A percentile compares a stretch with the other conserved stretches of the same genome.
Evolutionary conservation across 2,888 invertebrate genomes (phyloP).

Genomic region (Drosophila lutescens): DNA sequence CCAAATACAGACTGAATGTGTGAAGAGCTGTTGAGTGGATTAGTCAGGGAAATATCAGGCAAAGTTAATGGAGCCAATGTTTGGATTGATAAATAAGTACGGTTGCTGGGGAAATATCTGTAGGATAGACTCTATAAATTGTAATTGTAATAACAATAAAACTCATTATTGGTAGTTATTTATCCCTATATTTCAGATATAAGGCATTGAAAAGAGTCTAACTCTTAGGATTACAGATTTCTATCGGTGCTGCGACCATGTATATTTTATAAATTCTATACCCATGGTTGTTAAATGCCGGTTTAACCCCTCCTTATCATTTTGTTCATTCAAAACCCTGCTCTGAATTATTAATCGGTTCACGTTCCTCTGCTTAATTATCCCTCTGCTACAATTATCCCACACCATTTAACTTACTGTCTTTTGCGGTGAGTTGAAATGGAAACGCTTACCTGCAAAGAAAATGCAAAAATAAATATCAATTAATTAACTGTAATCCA

Average conservation of each 20-base stretch:
- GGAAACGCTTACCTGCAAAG: constrained; percentile 69
- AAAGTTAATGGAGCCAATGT: constrained; percentile 1
- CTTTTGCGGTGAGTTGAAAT: not conserved
- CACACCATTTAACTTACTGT: constrained; percentile 30
- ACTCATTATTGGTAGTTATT: too few relatives aligned
- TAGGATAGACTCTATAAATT: not conserved
- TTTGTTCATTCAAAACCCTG: not conserved
- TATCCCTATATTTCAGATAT: too few relatives aligned
- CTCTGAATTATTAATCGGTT: not conserved
- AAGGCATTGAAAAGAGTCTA: too few relatives aligned
- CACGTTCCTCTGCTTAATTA: constrained; percentile 2
- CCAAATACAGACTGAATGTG: constrained; percentile 2
- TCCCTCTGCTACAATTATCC: constrained; percentile 1
- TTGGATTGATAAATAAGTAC: not conserved
- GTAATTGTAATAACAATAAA: too few relatives aligned
- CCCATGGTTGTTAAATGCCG: not conserved
- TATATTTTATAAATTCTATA: not conserved
- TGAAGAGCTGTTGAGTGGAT: constrained; percentile 16
- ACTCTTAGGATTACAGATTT: too few relatives aligned
- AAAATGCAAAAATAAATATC: constrained; percentile 54
- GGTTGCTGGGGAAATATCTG: not conserved
- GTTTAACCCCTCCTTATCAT: not conserved
- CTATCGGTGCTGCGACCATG: too few relatives aligned
- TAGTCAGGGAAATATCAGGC: constrained; percentile 14
- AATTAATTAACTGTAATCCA: constrained; percentile 55